These are phyloP conservation scores for Drosophila stalkeri DNA, from an alignment of 2,888 invertebrate genomes.

Conservation along the genomic window DNA sequence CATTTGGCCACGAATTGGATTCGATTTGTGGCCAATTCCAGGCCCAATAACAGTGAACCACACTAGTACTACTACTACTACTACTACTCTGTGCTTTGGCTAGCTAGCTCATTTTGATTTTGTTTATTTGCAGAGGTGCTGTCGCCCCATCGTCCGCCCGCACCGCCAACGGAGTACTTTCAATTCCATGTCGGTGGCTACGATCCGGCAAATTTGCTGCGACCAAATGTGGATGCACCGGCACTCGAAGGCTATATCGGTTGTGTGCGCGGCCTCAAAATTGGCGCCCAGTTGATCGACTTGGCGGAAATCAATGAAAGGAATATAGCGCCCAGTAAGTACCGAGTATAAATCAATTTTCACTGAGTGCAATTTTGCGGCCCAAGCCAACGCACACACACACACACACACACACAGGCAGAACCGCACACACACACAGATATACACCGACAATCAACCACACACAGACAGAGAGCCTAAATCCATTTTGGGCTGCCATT, in stretches of 20 bases:
- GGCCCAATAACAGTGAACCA: not conserved
- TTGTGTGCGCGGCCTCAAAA: conserved; percentile 94
- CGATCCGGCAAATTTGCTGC: conserved; percentile 90
- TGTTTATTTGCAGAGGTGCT: conserved; percentile 89
- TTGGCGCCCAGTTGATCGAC: conserved; percentile 92
- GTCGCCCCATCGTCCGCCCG: conserved; percentile 94
- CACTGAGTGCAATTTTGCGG: conserved; percentile 36
- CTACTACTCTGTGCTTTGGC: not conserved
- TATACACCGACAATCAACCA: not conserved
- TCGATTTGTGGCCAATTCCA: conserved; percentile 11
- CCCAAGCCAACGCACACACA: conserved; percentile 1
- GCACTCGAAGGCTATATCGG: conserved; percentile 92
- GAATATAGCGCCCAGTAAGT: conserved; percentile 89
- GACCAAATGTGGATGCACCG: conserved; percentile 86
- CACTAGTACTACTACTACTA: not conserved
- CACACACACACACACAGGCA: not conserved
- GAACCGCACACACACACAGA: not conserved
- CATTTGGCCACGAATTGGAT: not conserved
- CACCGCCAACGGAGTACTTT: conserved; percentile 95
- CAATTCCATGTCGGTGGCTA: conserved; percentile 95
- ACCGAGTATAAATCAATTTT: conserved; percentile 71
- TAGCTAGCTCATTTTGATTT: conserved; percentile 56
- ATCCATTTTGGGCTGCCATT: conserved; percentile 27
- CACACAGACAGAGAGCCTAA: conserved; percentile 15
- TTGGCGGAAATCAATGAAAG: conserved; percentile 90